Conservation (phyloP, 2,888 invertebrate species). For the Sylvicola cinctus region DNA sequence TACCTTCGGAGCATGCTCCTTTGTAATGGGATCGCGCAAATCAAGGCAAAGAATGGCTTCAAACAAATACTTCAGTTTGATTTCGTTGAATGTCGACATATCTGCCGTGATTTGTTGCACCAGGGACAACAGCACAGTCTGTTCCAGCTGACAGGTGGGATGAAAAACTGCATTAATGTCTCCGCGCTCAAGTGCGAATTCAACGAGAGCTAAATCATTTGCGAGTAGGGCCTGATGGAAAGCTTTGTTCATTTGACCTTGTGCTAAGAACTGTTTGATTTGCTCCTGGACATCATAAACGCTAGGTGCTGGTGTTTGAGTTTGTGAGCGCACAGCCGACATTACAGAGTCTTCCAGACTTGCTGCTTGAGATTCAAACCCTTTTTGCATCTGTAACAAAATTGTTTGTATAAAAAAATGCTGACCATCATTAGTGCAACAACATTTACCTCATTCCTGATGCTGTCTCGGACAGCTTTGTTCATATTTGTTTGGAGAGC, state of each 20-base stretch:
- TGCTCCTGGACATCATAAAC: slow-evolving; percentile 38
- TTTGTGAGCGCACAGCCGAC: slow-evolving; percentile 41
- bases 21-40: slow-evolving; percentile 50
- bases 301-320: slow-evolving; percentile 52
- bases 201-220: slow-evolving; percentile 68
- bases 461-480: slow-evolving; percentile 20
- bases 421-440: neutral
- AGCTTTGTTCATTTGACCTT: slow-evolving; percentile 66
- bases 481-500: slow-evolving; percentile 17
- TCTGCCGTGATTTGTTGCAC: slow-evolving; percentile 89
- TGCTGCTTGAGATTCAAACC: slow-evolving; percentile 36
- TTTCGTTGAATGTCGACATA: slow-evolving; percentile 60
- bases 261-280: slow-evolving; percentile 41
- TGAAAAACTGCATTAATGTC: slow-evolving; percentile 62
- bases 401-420: neutral
- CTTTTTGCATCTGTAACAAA: slow-evolving; percentile 18
- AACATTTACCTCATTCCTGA: slow-evolving; percentile 17
- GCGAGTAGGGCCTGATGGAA: slow-evolving; percentile 80
- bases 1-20: slow-evolving; percentile 65
- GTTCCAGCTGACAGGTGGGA: slow-evolving; percentile 56
- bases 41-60: slow-evolving; percentile 73
- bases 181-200: slow-evolving; percentile 68
- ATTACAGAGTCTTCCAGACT: slow-evolving; percentile 35
- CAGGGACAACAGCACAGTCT: slow-evolving; percentile 76
- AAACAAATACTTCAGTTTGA: slow-evolving; percentile 64